Evolutionary conservation across 2,888 invertebrate genomes (phyloP).

Genomic region (Margaritifera margaritifera): DNA sequence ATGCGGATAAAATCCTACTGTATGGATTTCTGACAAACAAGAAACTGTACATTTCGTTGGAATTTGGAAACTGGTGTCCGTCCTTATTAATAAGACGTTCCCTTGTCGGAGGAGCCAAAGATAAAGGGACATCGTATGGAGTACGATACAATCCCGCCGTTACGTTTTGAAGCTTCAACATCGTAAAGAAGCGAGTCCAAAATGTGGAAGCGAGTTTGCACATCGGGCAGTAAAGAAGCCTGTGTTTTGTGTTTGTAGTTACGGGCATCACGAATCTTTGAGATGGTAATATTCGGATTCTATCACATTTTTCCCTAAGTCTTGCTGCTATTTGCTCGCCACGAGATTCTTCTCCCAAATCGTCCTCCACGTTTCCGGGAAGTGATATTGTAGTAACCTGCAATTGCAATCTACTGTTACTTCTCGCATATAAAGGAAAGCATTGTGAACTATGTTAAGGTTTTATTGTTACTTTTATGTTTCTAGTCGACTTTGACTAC

Average conservation of each 20-base stretch:
- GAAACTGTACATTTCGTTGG: slow-evolving; percentile 26
- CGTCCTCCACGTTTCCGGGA: neutral
- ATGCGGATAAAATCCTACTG: slow-evolving; percentile 46
- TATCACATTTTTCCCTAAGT: too few species aligned
- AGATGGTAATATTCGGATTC: neutral
- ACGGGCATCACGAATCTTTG: slow-evolving; percentile 9
- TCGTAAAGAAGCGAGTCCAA: slow-evolving; percentile 34
- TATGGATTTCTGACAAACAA: slow-evolving; percentile 53
- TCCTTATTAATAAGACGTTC: slow-evolving; percentile 10
- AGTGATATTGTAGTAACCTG: too few species aligned
- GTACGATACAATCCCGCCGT: neutral
- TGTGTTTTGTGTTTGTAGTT: slow-evolving; percentile 22
- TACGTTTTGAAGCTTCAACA: slow-evolving; percentile 11
- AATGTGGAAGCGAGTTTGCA: slow-evolving; percentile 36
- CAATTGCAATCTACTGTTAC: too few species aligned
- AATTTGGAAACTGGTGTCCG: slow-evolving; percentile 1
- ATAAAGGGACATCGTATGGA: slow-evolving; percentile 30
- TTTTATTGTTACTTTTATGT: too few species aligned
- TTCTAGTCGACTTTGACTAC: too few species aligned
- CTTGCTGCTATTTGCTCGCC: too few species aligned
- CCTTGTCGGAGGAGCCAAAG: slow-evolving; percentile 19
- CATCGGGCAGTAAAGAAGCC: slow-evolving; percentile 31
- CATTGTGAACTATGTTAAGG: too few species aligned
- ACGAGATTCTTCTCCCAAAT: too few species aligned
- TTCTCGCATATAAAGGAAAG: too few species aligned